Base-by-base conservation (phyloP, 2,113 vertebrate species). In the Okapia johnstoni region DNA sequence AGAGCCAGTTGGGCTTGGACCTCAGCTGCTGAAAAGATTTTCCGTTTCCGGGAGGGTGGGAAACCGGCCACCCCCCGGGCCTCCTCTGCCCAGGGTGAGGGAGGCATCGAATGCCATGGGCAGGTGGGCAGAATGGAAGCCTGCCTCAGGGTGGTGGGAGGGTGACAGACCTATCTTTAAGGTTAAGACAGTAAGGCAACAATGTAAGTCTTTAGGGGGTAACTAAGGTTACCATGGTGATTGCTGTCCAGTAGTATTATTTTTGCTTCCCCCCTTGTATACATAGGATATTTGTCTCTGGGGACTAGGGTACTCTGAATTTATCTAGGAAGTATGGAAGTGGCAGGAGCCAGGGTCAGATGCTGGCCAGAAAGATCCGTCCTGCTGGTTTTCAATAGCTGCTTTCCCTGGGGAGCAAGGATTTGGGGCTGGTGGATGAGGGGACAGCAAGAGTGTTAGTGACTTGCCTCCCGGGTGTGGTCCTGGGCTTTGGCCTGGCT, bases 21-120 rank as follows among this genome's bases (percentile, higher is more conserved):
- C 98, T 96, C 93, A 98, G 98, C 98, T 98, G 98, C 98, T 98
- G 96, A 91, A 95, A 94, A 97, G 63, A 16, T 2, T 90, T 95
- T 80, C 94, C 95, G 96, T 98, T 98, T 98, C 92, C 61, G 54
- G 19, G 0, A 2, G 84, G 94, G 95, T 70, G 86, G 93, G 86
- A 96, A 96, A 58, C 46, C 54, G 19, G 60, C 86, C 1, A 5
- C 30, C 52, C 54, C n/a, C n/a, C 2, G 6, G 85, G 85, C 77
- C 57, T 93, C 54, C 36, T 48, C 30, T 2, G 60, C 85, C 96
- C 36, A 52, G 88, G 87, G 80, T 43, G 43, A 5, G 86, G 70
- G 63, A 61, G 43, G 36, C 26, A 15, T n/a, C 2, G 5, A 14
- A 60, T 52, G 58, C 19, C 10, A 4, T 43, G 60, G 50, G 5